Percentiles rank a stretch among this genome's conserved stretches.
Evolutionary conservation across 2,113 vertebrate species (phyloP).

Genomic region (Jaculus jaculus): DNA sequence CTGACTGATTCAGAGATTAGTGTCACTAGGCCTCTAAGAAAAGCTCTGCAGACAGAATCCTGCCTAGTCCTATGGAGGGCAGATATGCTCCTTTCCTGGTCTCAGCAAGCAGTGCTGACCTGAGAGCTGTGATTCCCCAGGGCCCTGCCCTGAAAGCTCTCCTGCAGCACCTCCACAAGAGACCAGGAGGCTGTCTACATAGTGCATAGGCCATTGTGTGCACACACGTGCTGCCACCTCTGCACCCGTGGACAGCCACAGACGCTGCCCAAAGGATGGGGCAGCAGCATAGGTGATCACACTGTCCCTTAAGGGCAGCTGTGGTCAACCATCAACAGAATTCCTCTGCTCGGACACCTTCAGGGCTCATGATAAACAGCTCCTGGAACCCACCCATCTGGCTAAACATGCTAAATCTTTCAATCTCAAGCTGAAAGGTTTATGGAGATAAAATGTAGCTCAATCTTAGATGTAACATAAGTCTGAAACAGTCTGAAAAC

Average conservation of each 20-base stretch:
- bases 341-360: neutral
- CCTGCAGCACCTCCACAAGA: neutral
- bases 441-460: conserved; percentile 62
- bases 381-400: conserved; percentile 51
- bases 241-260: rapidly evolving
- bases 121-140: neutral
- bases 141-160: neutral
- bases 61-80: neutral
- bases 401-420: conserved; percentile 56
- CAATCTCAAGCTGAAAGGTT: conserved; percentile 61
- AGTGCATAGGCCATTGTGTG: no score
- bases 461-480: conserved; percentile 60
- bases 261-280: rapidly evolving
- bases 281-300: rapidly evolving
- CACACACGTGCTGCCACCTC: rapidly evolving
- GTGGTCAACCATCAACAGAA: neutral
- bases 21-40: neutral
- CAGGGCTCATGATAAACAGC: neutral
- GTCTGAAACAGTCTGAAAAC: conserved; percentile 73
- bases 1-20: neutral
- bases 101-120: neutral
- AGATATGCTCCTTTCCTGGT: no score
- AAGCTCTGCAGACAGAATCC: neutral
- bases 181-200: neutral
- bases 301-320: rapidly evolving